Percentiles rank a stretch among this genome's conserved stretches.
These are phyloP conservation scores for Copidosoma floridanum DNA, from an alignment of 1,140 invertebrate species.

Conservation along the genomic window DNA sequence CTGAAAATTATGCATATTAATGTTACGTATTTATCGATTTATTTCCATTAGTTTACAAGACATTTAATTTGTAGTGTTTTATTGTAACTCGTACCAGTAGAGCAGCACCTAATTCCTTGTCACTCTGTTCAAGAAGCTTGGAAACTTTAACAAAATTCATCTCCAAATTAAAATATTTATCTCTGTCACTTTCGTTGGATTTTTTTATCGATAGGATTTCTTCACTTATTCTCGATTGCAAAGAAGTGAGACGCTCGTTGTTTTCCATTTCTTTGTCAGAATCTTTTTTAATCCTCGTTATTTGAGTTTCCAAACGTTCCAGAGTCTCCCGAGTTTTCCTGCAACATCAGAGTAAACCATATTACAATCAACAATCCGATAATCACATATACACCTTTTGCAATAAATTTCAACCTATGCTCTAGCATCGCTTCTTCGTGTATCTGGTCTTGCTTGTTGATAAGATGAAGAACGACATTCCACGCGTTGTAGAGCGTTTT, in stretches of 20 bases:
- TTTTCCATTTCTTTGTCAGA: slow-evolving; percentile 63
- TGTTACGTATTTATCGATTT: slow-evolving; percentile 3
- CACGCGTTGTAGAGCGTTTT: slow-evolving; percentile 67
- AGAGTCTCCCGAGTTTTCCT: slow-evolving; percentile 61
- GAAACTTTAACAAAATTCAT: slow-evolving; percentile 56
- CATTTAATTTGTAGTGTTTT: slow-evolving; percentile 31
- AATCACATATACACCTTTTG: neutral
- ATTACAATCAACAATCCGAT: neutral
- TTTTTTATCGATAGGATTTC: slow-evolving; percentile 54
- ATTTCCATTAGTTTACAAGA: too few relatives aligned
- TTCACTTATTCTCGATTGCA: slow-evolving; percentile 60
- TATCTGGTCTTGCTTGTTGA: slow-evolving; percentile 66
- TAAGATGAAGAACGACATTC: slow-evolving; percentile 69
- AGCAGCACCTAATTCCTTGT: slow-evolving; percentile 58
- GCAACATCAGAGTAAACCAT: too few relatives aligned
- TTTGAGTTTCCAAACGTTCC: slow-evolving; percentile 56
- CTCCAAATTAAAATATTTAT: slow-evolving; percentile 51
- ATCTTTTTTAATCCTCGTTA: slow-evolving; percentile 59
- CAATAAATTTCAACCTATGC: slow-evolving; percentile 59
- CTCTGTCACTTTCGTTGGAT: slow-evolving; percentile 31
- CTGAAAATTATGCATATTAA: slow-evolving; percentile 30
- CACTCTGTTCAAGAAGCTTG: slow-evolving; percentile 60
- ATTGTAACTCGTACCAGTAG: neutral
- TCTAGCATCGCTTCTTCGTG: slow-evolving; percentile 62
- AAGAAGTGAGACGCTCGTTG: slow-evolving; percentile 63